Percentiles rank a stretch among this genome's conserved stretches.
phyloP scores from a whole-genome alignment of 2,888 invertebrate species.

The Endomychus coccineus region DNA sequence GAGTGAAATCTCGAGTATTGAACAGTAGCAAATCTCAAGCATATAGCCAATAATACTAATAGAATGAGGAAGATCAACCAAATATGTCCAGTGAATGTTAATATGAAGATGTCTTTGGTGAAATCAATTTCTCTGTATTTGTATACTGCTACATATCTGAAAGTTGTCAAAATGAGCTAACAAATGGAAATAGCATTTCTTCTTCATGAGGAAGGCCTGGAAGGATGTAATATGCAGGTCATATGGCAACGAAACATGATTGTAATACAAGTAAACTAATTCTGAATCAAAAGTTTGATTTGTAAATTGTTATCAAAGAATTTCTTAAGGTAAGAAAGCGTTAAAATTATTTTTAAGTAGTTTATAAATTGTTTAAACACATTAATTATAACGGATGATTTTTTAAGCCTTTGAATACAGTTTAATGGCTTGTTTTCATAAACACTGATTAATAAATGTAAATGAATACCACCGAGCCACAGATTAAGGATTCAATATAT shows the following conservation, averaged over 20 bases:
- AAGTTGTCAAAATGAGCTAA: slow-evolving; percentile 11
- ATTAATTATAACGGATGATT: too few species aligned
- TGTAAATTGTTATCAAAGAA: too few species aligned
- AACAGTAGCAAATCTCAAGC: slow-evolving; percentile 28
- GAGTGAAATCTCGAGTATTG: slow-evolving; percentile 25
- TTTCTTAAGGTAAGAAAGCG: too few species aligned
- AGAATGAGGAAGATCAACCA: slow-evolving; percentile 34
- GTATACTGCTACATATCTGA: slow-evolving; percentile 31
- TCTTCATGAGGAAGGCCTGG: background rate
- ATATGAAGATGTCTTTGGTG: slow-evolving; percentile 35
- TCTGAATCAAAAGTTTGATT: too few species aligned
- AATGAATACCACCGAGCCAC: too few species aligned
- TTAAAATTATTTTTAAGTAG: too few species aligned
- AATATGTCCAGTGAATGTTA: slow-evolving; percentile 34
- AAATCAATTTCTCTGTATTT: slow-evolving; percentile 27
- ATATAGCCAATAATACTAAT: slow-evolving; percentile 29
- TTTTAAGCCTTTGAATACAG: too few species aligned
- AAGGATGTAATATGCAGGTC: background rate
- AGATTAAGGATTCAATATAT: too few species aligned
- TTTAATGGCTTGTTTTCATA: too few species aligned
- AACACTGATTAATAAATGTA: too few species aligned
- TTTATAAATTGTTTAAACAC: too few species aligned
- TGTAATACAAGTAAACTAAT: slow-evolving; percentile 5
- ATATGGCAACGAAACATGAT: background rate
- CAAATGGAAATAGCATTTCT: background rate